Evolutionary conservation across 2,797 vertebrate species (phyloP).

Genomic region (Notoglanidium macrostoma): DNA sequence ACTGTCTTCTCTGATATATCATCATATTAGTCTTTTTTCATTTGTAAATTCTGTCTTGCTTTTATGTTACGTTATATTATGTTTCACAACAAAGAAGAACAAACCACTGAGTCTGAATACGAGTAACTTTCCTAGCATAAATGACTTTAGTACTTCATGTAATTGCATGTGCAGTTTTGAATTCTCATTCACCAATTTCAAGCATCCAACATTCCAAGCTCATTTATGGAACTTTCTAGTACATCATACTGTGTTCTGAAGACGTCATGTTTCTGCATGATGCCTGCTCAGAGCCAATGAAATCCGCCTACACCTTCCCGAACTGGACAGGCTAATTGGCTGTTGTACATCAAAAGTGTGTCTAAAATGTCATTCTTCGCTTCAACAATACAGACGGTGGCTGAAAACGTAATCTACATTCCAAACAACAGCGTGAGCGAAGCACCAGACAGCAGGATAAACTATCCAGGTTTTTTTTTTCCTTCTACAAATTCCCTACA

Average conservation of each 20-base stretch:
- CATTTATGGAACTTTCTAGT: background rate
- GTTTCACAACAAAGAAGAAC: background rate
- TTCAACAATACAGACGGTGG: background rate
- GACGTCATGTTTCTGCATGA: background rate
- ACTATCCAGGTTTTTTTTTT: background rate
- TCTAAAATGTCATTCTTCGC: background rate
- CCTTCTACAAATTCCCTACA: background rate
- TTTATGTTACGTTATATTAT: background rate
- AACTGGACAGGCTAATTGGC: background rate
- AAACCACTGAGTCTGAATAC: background rate
- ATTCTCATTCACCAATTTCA: background rate
- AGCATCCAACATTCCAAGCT: background rate
- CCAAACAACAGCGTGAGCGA: background rate
- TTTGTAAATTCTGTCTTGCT: background rate
- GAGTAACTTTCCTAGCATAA: background rate
- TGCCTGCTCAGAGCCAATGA: background rate
- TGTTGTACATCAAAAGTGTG: background rate
- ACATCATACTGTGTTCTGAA: background rate
- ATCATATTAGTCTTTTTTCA: background rate
- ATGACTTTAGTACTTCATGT: background rate
- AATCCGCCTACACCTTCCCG: background rate
- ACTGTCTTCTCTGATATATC: background rate
- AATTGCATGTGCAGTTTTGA: background rate
- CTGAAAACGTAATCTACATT: background rate
- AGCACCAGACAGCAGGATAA: constrained; percentile 1